Base-by-base conservation (phyloP, 2,113 vertebrate species). In the Lepidiolamprologus cunningtoni region DNA sequence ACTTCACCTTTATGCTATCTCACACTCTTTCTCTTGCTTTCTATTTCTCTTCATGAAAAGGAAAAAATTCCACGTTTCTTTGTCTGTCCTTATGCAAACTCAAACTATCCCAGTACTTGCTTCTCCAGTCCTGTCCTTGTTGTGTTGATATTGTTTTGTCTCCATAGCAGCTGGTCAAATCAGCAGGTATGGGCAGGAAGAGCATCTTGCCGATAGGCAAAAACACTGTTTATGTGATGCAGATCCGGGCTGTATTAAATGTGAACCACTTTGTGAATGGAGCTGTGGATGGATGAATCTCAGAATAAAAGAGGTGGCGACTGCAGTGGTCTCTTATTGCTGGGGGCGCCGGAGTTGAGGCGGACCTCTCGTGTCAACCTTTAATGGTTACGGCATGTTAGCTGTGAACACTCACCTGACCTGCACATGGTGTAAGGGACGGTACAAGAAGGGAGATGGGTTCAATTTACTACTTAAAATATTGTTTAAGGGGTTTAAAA, bases 111-210 rank as follows among this genome's bases (percentile, higher is more conserved):
- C 79, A 12, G 14, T 52, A 37, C 73, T 40, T 61, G 5, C 63
- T 3, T 53, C 81, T 83, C 73, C 87, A 80, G 21, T 7, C 16
- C 63, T 55, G 81, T 85, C 83, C 73, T 79, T 91, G 92, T 89
- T 91, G 85, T 89, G 9, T 31, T 3, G 4, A 81, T 83, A 13
- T 91, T 94, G 89, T 89, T 86, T 73, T 3, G 89, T 95, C 63
- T 81, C 95, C 88, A 91, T 90, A 16, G 93, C 68, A 28, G 95
- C 91, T 1, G 10, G 61, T 63, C 88, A 92, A 53, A 92, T 73
- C 87, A 76, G 68, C 93, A 87, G 90, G 86, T 89, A 89, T 76
- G 23, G 7, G 78, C 45, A 45, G 79, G 40, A 9, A 13, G 11
- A 14, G 63, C 5, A 23, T 58, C 78, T 31, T n/a, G 9, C 57